phyloP scores from a whole-genome alignment of 2,797 vertebrate genomes.

The Smutsia gigantea region DNA sequence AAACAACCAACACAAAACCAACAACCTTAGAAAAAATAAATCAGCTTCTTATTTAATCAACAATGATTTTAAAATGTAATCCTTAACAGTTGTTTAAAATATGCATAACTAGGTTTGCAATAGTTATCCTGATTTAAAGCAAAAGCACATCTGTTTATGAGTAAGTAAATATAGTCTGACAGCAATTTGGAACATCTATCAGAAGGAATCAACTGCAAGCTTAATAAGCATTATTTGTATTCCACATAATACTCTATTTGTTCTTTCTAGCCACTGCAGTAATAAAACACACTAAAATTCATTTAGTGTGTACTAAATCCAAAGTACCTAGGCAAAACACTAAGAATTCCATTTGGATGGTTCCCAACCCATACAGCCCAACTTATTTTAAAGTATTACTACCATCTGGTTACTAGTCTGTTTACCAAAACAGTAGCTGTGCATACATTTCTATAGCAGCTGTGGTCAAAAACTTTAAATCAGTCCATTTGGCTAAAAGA shows the following conservation, averaged over 20 bases:
- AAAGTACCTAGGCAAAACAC: constrained; percentile 80
- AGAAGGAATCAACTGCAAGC: constrained; percentile 79
- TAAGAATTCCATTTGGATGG: constrained; percentile 77
- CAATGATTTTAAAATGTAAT: constrained; percentile 62
- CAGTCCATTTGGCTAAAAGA: constrained; percentile 76
- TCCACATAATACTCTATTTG: constrained; percentile 74
- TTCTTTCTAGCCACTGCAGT: constrained; percentile 75
- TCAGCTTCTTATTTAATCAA: constrained; percentile 69
- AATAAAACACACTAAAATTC: constrained; percentile 79
- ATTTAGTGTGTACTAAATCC: constrained; percentile 74
- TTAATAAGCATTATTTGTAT: constrained; percentile 84
- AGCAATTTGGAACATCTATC: constrained; percentile 82
- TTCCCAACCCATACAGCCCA: constrained; percentile 74
- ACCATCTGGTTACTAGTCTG: constrained; percentile 83
- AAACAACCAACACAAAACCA: constrained; percentile 59
- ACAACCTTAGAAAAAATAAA: constrained; percentile 68
- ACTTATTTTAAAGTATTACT: constrained; percentile 81
- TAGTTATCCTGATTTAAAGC: constrained; percentile 74
- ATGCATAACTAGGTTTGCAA: constrained; percentile 74
- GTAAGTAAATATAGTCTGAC: constrained; percentile 81
- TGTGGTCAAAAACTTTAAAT: constrained; percentile 77
- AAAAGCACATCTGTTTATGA: constrained; percentile 74
- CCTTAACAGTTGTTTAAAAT: constrained; percentile 81
- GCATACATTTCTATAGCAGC: constrained; percentile 82
- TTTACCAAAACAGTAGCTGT: constrained; percentile 85